These are phyloP conservation scores for Pomacea maculata DNA, from an alignment of 1,140 invertebrate genomes.

Conservation along the genomic window DNA sequence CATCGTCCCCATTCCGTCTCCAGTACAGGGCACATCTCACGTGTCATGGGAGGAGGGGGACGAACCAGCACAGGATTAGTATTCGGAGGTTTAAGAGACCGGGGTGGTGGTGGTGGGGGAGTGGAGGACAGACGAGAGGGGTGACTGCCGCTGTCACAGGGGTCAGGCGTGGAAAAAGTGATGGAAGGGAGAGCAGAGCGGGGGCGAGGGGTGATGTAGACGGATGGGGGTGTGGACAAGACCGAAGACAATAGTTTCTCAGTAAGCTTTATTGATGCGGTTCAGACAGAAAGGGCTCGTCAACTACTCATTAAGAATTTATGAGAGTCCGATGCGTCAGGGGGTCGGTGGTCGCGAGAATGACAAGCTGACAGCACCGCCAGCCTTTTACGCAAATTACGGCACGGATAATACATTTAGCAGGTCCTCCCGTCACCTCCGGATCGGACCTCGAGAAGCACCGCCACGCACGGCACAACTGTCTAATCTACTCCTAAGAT, in stretches of 20 bases:
- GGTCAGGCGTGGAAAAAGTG: background rate
- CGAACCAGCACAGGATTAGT: background rate
- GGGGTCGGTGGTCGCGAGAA: background rate
- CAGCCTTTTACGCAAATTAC: background rate
- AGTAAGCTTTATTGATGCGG: slow-evolving; percentile 8
- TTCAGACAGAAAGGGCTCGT: slow-evolving; percentile 2
- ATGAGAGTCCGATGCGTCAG: slow-evolving; percentile 1
- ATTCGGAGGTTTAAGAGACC: background rate
- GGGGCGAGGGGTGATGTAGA: background rate
- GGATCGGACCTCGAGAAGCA: background rate
- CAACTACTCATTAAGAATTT: slow-evolving; percentile 6
- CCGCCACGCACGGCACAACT: background rate
- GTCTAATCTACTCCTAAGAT: background rate
- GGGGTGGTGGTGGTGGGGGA: background rate
- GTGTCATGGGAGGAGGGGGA: no score
- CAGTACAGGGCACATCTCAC: no score
- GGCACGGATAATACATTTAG: slow-evolving; percentile 3
- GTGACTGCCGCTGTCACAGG: background rate
- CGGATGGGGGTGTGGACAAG: background rate
- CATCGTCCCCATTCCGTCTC: no score
- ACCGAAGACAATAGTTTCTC: background rate
- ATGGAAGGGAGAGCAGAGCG: background rate
- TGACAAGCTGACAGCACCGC: slow-evolving; percentile 1
- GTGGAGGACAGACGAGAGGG: background rate
- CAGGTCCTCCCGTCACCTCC: background rate